Evolutionary conservation across 2,113 vertebrate species (phyloP), one percentile per base, ranked within the genome.

Genomic region (Forbesichthys agassizii): DNA sequence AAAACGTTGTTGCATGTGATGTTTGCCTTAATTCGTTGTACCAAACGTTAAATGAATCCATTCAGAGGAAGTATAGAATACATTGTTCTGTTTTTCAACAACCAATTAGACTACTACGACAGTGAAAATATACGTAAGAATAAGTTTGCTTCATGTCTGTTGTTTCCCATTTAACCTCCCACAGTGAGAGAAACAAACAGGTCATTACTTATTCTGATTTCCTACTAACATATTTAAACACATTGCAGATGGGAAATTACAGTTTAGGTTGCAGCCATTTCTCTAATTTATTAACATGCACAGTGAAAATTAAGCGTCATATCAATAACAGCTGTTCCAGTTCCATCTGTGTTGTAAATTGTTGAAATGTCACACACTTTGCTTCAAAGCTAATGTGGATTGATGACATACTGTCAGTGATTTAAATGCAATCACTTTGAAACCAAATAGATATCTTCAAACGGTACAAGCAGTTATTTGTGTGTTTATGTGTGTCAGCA

Each of bases 141-240:
- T 73, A 48, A 80, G 65, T 70, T 81, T 73, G 81, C 73, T 60
- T 27, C 27, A 36, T 9, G n/a, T 52, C 14, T 69, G 66, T 64
- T 51, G 68, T 68, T 78, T 82, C 72, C 59, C 13, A 68, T 75
- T 73, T 71, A 68, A 69, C 71, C 60, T 61, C 79, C 79, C 67
- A 76, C 84, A 63, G 79, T 72, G 75, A 64, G 18, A 67, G 49
- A 78, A 80, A 80, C 77, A 84, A 86, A 86, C 70, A 77, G 72
- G 59, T 71, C 68, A 72, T 76, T 47, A 59, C 65, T 84, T 77
- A 75, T 66, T 75, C 77, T 82, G 82, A 52, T 74, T 80, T 56
- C 47, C 33, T 52, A 59, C 61, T 68, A 46, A 61, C 69, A 48
- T 66, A 65, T 74, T 79, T 67, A 73, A 69, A 74, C 47, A 71